phyloP scores from a whole-genome alignment of 1,140 invertebrate species.

The Nephila pilipes region DNA sequence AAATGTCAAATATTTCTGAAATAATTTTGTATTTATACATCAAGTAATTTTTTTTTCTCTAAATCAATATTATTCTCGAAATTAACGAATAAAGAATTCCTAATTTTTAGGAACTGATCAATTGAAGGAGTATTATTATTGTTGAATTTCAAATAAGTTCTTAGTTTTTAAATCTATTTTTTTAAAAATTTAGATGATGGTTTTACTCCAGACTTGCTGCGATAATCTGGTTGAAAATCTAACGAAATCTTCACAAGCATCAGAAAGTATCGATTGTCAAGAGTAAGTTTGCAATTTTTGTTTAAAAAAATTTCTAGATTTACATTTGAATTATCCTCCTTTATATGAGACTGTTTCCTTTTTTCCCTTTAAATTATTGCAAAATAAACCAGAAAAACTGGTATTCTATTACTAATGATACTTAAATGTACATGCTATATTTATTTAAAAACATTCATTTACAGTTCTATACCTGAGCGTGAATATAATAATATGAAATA shows the following conservation, averaged over 20 bases:
- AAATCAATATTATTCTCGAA: neutral
- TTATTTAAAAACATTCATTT: too few relatives aligned
- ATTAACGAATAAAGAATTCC: neutral
- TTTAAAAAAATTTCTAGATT: too few relatives aligned
- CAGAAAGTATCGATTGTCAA: slow-evolving; percentile 9
- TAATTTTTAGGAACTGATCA: neutral
- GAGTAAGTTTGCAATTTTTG: slow-evolving; percentile 15
- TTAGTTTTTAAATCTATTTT: neutral
- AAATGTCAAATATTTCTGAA: too few relatives aligned
- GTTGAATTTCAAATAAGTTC: neutral
- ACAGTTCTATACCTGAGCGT: too few relatives aligned
- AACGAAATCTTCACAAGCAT: neutral
- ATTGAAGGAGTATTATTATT: neutral
- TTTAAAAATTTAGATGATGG: slow-evolving; percentile 61
- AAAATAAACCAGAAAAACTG: too few relatives aligned
- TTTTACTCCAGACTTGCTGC: slow-evolving; percentile 20
- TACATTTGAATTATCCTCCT: too few relatives aligned
- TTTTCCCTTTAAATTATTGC: too few relatives aligned
- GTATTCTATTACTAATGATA: too few relatives aligned
- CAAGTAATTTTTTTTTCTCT: neutral
- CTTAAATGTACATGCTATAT: too few relatives aligned
- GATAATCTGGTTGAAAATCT: slow-evolving; percentile 27
- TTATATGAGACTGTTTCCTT: too few relatives aligned
- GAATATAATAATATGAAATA: too few relatives aligned
- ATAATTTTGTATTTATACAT: too few relatives aligned